Conservation (phyloP, 2,797 vertebrate species). For the Phylloscopus collybita region DNA sequence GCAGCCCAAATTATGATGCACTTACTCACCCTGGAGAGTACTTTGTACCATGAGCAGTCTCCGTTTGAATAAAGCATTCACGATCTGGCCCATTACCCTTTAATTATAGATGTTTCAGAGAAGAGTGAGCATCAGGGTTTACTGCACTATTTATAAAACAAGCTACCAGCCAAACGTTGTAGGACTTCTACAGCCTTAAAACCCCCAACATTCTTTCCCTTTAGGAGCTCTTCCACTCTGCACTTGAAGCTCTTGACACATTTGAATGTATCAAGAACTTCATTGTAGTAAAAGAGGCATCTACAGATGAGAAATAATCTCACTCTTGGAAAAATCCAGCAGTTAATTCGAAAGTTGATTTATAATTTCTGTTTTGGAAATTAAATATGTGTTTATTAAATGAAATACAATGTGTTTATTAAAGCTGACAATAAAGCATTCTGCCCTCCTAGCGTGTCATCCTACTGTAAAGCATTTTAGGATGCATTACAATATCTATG, state of each 20-base stretch:
- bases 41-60: constrained; percentile 18
- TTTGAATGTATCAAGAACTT: background rate
- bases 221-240: background rate
- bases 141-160: constrained; percentile 61
- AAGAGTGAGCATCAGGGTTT: constrained; percentile 34
- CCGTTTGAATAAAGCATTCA: constrained; percentile 61
- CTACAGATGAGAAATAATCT: background rate
- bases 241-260: background rate
- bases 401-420: background rate
- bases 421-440: background rate
- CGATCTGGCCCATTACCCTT: constrained; percentile 49
- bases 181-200: background rate
- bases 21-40: constrained; percentile 59
- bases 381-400: constrained; percentile 1
- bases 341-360: background rate
- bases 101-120: constrained; percentile 65
- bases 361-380: background rate
- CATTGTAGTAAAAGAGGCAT: background rate
- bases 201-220: background rate
- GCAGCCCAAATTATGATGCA: constrained; percentile 57
- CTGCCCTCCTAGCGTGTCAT: background rate
- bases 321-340: background rate
- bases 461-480: background rate
- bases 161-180: background rate
- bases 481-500: background rate